Conservation (phyloP, 1,140 invertebrate genomes). For the Drosophila quadrilineata region DNA sequence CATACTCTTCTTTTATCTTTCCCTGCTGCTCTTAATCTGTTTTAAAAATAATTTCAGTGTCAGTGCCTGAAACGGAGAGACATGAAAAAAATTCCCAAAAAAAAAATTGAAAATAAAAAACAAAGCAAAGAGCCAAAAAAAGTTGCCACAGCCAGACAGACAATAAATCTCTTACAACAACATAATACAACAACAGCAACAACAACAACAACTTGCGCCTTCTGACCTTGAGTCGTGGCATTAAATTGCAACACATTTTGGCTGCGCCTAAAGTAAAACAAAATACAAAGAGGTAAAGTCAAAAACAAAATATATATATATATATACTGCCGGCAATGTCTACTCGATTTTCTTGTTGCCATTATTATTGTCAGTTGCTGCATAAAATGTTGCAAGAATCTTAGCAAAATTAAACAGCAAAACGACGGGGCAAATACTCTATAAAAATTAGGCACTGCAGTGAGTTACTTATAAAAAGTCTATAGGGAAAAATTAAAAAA, state of each 20-base stretch:
- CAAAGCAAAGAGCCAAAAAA: slow-evolving; percentile 26
- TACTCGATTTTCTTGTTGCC: slow-evolving; percentile 11
- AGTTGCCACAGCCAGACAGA: slow-evolving; percentile 27
- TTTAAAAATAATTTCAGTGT: slow-evolving; percentile 54
- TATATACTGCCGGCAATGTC: slow-evolving; percentile 13
- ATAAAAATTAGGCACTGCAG: not conserved
- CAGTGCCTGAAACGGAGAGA: slow-evolving; percentile 37
- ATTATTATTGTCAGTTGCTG: slow-evolving; percentile 38
- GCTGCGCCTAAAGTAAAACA: slow-evolving; percentile 25
- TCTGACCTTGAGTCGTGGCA: slow-evolving; percentile 57
- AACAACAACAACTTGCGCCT: slow-evolving; percentile 42
- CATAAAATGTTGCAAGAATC: slow-evolving; percentile 60
- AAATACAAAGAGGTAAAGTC: too few relatives aligned
- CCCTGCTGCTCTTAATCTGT: not conserved
- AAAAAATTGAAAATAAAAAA: slow-evolving; percentile 29
- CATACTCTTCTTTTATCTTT: not conserved
- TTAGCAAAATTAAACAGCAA: too few relatives aligned
- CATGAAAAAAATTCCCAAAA: too few relatives aligned
- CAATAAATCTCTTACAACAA: slow-evolving; percentile 50
- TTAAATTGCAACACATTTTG: slow-evolving; percentile 54
- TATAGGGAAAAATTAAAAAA: too few relatives aligned
- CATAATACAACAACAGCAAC: slow-evolving; percentile 19
- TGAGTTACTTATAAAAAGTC: not conserved
- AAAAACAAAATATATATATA: not conserved
- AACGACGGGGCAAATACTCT: too few relatives aligned